Evolutionary conservation across 2,888 invertebrate species (phyloP).

Genomic region (Malthinus flaveolus): DNA sequence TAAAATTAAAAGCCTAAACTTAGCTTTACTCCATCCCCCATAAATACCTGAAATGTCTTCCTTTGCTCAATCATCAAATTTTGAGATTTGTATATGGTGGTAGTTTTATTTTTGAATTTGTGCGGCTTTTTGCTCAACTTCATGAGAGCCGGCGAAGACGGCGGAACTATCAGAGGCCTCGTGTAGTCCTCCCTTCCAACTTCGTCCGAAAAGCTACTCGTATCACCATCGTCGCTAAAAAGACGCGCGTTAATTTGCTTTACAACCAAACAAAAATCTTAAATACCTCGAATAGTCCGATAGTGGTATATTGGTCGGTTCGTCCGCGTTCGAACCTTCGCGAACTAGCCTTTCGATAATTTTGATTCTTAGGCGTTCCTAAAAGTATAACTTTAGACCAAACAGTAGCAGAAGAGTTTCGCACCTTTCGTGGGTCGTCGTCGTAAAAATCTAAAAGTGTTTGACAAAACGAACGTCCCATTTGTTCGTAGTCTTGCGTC

Average conservation of each 20-base stretch:
- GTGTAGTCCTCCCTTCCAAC: conserved; percentile 53
- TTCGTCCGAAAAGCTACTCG: conserved; percentile 72
- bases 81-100: not conserved
- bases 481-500: conserved; percentile 74
- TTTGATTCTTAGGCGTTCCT: conserved; percentile 78
- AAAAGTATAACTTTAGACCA: conserved; percentile 39
- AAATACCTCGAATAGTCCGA: conserved; percentile 85
- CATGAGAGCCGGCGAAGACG: conserved; percentile 66
- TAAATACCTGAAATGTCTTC: conserved; percentile 1
- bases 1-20: conserved; percentile 39
- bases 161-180: conserved; percentile 63
- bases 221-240: conserved; percentile 78
- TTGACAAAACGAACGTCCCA: conserved; percentile 90
- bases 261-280: not conserved
- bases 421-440: conserved; percentile 79
- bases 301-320: conserved; percentile 81
- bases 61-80: not conserved
- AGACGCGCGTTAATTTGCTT: conserved; percentile 2
- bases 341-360: conserved; percentile 77
- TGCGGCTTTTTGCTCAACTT: no score
- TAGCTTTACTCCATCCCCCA: not conserved
- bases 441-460: conserved; percentile 90
- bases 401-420: conserved; percentile 6
- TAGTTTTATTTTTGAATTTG: conserved; percentile 47
- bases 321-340: conserved; percentile 87